Percentiles rank a stretch among this genome's conserved stretches.
Conservation (phyloP, 2,113 vertebrate species). For the Serranochromis macrocephalus region DNA sequence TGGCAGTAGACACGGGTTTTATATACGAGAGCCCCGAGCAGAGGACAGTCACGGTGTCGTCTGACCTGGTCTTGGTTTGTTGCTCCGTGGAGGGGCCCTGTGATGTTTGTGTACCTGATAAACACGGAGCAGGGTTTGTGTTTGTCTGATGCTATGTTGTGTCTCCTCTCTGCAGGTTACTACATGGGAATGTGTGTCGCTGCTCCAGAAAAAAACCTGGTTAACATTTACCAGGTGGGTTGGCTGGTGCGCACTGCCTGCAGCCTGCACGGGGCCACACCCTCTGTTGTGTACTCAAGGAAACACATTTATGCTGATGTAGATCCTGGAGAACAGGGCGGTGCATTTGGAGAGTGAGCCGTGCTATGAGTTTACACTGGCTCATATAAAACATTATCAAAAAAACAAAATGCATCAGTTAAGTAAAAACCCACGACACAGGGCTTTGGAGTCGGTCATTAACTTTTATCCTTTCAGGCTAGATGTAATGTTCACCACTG, state of each 20-base stretch:
- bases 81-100: background rate
- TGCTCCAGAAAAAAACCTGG: conserved; percentile 80
- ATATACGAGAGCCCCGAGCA: background rate
- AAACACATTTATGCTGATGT: rapidly evolving
- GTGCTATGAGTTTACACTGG: background rate
- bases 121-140: background rate
- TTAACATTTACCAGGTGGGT: conserved; percentile 63
- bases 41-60: background rate
- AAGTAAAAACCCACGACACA: rapidly evolving
- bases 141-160: background rate
- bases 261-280: background rate
- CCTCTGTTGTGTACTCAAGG: background rate
- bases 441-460: background rate
- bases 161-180: conserved; percentile 76
- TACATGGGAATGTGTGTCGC: conserved; percentile 90
- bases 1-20: background rate
- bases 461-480: background rate
- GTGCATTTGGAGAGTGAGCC: background rate
- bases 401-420: background rate
- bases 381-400: background rate
- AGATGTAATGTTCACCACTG: background rate
- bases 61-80: background rate
- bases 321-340: background rate
- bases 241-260: background rate
- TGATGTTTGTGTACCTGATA: rapidly evolving